phyloP scores from a whole-genome alignment of 2,797 vertebrate genomes.

The Eutrigla gurnardus region DNA sequence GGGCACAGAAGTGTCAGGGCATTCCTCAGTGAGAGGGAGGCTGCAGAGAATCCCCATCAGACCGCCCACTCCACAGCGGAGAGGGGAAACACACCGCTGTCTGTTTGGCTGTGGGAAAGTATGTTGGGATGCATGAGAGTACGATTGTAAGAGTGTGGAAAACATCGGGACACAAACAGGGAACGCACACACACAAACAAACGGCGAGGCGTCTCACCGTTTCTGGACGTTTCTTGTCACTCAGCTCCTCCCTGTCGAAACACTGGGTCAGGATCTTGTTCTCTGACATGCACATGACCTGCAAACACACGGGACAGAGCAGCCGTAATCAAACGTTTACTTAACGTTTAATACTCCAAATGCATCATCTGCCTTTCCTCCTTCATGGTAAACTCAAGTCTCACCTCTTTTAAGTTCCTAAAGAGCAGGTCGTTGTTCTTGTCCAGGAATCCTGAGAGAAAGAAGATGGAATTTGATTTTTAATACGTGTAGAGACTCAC shows the following conservation, averaged over 20 bases:
- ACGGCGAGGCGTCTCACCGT: slow-evolving; percentile 83
- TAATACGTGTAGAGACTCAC: too few relatives aligned
- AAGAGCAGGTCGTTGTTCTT: slow-evolving; percentile 99
- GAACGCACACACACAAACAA: background rate
- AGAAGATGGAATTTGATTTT: slow-evolving; percentile 5
- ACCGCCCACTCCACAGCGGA: slow-evolving; percentile 48
- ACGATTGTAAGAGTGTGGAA: slow-evolving; percentile 1
- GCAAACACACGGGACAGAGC: slow-evolving; percentile 28
- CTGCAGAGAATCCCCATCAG: slow-evolving; percentile 70
- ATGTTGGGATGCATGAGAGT: slow-evolving; percentile 23
- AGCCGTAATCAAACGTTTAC: too few relatives aligned
- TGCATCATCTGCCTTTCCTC: background rate
- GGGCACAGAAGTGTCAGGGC: slow-evolving; percentile 74
- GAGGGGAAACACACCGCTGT: slow-evolving; percentile 60
- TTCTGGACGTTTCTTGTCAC: slow-evolving; percentile 96
- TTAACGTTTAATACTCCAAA: background rate
- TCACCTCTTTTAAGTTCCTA: slow-evolving; percentile 97
- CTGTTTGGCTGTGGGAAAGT: slow-evolving; percentile 71
- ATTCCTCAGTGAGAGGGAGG: slow-evolving; percentile 79
- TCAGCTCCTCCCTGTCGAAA: slow-evolving; percentile 92
- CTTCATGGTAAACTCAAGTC: slow-evolving; percentile 19
- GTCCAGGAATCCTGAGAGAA: slow-evolving; percentile 93
- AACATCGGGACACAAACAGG: background rate
- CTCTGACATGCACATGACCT: slow-evolving; percentile 96
- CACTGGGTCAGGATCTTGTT: slow-evolving; percentile 95